Percentiles rank a stretch among this genome's conserved stretches.
These are phyloP conservation scores for Turnix velox DNA, from an alignment of 2,113 vertebrate species.

Conservation along the genomic window DNA sequence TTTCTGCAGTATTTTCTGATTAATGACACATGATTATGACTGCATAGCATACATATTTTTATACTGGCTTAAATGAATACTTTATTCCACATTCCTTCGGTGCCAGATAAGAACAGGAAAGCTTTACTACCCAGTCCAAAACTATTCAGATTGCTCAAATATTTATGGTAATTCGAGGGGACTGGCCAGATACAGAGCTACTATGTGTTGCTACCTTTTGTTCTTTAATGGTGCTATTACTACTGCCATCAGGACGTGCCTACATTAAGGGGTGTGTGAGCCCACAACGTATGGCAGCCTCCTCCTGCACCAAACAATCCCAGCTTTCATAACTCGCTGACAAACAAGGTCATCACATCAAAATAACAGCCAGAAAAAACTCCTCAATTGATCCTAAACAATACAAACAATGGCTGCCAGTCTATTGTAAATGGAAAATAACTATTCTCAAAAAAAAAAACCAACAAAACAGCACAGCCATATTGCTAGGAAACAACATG, in stretches of 20 bases:
- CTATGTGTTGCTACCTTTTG: constrained; percentile 70
- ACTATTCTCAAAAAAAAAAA: background rate
- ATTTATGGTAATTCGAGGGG: constrained; percentile 76
- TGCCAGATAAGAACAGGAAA: constrained; percentile 72
- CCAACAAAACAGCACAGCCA: too few species aligned
- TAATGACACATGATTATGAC: constrained; percentile 81
- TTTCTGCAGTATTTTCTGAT: constrained; percentile 82
- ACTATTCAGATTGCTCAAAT: constrained; percentile 71
- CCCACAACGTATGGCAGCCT: constrained; percentile 9
- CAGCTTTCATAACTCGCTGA: constrained; percentile 63
- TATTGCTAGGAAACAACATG: background rate
- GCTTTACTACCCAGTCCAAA: constrained; percentile 67
- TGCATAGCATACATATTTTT: constrained; percentile 81
- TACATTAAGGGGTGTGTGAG: constrained; percentile 7
- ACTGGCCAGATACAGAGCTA: constrained; percentile 59
- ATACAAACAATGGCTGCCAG: constrained; percentile 39
- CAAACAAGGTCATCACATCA: constrained; percentile 58
- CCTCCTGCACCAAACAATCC: constrained; percentile 50
- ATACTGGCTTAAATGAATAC: constrained; percentile 74
- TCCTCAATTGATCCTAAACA: constrained; percentile 46
- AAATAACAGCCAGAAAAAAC: constrained; percentile 64
- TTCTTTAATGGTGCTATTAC: constrained; percentile 68
- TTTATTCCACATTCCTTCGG: constrained; percentile 75
- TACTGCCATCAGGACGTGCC: constrained; percentile 42
- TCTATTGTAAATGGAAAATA: background rate